phyloP scores from a whole-genome alignment of 1,140 invertebrate species.

The Theocolax elegans region DNA sequence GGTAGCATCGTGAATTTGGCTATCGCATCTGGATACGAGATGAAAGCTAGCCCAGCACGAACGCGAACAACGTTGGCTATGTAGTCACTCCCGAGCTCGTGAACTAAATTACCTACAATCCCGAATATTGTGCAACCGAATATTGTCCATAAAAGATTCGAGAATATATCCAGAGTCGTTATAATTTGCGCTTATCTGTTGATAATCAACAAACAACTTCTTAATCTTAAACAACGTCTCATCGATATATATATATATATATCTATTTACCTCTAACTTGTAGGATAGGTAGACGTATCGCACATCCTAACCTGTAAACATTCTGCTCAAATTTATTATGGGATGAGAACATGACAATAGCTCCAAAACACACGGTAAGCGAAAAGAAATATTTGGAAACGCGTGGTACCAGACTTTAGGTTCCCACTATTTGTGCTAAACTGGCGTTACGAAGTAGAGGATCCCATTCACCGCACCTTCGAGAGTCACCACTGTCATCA shows the following conservation, averaged over 20 bases:
- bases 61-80: conserved; percentile 73
- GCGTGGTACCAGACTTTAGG: conserved; percentile 81
- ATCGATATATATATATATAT: not conserved
- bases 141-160: conserved; percentile 74
- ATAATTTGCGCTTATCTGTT: conserved; percentile 67
- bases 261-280: too few relatives aligned
- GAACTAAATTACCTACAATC: conserved; percentile 80
- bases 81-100: conserved; percentile 70
- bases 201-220: too few relatives aligned
- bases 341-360: conserved; percentile 83
- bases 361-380: conserved; percentile 81
- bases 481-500: conserved; percentile 80
- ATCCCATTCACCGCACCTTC: conserved; percentile 82
- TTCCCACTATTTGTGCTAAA: conserved; percentile 73
- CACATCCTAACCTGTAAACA: conserved; percentile 79
- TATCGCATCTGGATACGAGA: conserved; percentile 91
- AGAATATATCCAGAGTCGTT: conserved; percentile 68
- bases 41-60: conserved; percentile 82
- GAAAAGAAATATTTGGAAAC: conserved; percentile 84
- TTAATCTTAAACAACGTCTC: too few relatives aligned
- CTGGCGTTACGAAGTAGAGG: conserved; percentile 74
- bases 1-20: conserved; percentile 82
- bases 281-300: too few relatives aligned
- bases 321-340: conserved; percentile 87
- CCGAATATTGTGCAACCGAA: conserved; percentile 77